A percentile compares a stretch with the other conserved stretches of the same genome.
Conservation (phyloP, 1,140 invertebrate species). For the Drosophila seguyi region DNA sequence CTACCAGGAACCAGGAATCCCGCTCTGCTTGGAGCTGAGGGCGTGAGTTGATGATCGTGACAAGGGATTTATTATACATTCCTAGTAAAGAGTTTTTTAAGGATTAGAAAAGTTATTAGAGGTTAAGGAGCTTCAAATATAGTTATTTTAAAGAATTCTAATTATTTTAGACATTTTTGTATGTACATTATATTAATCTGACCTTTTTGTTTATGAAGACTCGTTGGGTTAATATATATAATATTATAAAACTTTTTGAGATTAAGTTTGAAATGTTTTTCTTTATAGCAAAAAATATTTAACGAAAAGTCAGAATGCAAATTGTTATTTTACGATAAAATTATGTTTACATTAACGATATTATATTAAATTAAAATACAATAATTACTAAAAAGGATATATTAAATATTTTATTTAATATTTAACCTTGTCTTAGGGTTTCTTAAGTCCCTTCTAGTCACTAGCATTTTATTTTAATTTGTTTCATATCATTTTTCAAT, state of each 20-base stretch:
- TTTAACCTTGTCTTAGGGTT: neutral
- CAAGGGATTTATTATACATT: neutral
- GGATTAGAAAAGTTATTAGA: neutral
- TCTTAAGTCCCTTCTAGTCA: neutral
- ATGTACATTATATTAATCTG: too few species aligned
- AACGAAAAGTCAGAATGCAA: neutral
- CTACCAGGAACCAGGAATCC: slow-evolving; percentile 40
- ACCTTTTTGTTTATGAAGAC: too few species aligned
- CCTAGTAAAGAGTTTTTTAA: neutral
- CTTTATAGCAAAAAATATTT: neutral
- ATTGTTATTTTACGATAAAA: too few species aligned
- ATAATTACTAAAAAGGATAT: neutral
- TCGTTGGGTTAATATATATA: too few species aligned
- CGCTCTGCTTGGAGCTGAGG: slow-evolving; percentile 1
- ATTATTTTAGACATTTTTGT: too few species aligned
- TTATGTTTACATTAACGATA: neutral
- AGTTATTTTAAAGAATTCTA: too few species aligned
- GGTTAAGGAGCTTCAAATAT: too few species aligned
- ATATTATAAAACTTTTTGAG: too few species aligned
- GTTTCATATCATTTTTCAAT: neutral
- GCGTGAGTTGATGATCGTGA: slow-evolving; percentile 27
- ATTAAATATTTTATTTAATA: too few species aligned
- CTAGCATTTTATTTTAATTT: neutral
- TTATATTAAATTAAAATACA: neutral
- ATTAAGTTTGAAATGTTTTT: neutral